Evolutionary conservation across 1,140 invertebrate genomes (phyloP), one percentile per base, ranked within the genome.

Genomic region (Mesaphorura yosii): DNA sequence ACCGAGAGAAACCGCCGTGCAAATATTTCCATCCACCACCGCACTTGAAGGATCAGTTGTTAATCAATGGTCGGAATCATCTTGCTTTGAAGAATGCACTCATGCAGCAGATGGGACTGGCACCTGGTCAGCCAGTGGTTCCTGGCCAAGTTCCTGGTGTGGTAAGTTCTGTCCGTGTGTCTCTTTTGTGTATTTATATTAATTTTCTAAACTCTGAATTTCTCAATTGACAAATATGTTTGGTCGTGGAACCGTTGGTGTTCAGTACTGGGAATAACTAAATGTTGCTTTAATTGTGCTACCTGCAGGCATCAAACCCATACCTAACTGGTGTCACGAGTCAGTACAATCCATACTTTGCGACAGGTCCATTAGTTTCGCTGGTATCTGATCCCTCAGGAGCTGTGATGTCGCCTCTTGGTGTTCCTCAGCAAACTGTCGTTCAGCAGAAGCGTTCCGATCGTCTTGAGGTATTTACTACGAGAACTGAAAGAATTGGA

Each of bases 21-120:
- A 99, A 99, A 79, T 99, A 98, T 76, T 94, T 98, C 74, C 95
- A 98, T 77, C 94, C 93, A 59, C 95, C 96, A 61, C 93, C 98
- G 71, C 96, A 99, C 73, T 79, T 99, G 62, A 96, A 98, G 78
- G 95, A 99, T 76, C 95, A 98, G 77, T 79, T 99, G 67, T 77
- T 99, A 69, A 96, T 98, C 78, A 99, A 98, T 76, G 96, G 96
- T 54, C 81, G 93, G 66, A 98, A 99, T 77, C 95, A 98, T 77
- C 78, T 99, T 72, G 93, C 94, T 59, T 74, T 98, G 69, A 96
- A 96, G 75, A 93, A 93, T 75, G 88, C 88, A 54, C 76, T 94
- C 60, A 88, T 93, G 81, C 88, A 92, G 76, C 89, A 93, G 72
- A 90, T 93, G 86, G 88, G 87, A 62, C 77, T 91, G 59, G 80